Evolutionary conservation across 2,888 invertebrate genomes (phyloP).

Genomic region (Congeria kusceri): DNA sequence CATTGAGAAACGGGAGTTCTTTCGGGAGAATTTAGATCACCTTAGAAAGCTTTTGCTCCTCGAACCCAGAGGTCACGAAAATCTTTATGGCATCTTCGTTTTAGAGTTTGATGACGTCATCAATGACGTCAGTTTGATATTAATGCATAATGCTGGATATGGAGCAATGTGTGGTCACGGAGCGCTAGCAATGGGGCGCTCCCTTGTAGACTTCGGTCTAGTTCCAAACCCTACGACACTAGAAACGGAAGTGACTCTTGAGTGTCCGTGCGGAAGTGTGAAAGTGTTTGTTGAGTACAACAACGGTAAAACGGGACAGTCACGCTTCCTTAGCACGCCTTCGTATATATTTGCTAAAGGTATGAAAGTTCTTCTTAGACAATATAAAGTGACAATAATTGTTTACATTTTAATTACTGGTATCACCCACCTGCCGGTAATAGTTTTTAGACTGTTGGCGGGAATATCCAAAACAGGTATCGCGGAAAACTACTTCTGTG

Average conservation of each 20-base stretch:
- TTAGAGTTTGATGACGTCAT: slow-evolving; percentile 73
- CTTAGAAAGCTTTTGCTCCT: slow-evolving; percentile 81
- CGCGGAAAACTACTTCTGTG: too few relatives aligned
- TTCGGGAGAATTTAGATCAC: slow-evolving; percentile 74
- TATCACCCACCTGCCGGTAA: too few relatives aligned
- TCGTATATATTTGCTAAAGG: slow-evolving; percentile 14
- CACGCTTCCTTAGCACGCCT: slow-evolving; percentile 9
- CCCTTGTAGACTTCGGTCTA: slow-evolving; percentile 9
- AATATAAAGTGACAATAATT: too few relatives aligned
- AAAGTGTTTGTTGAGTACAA: background rate
- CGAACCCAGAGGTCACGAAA: slow-evolving; percentile 85
- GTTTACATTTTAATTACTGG: too few relatives aligned
- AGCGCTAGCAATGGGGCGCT: slow-evolving; percentile 8
- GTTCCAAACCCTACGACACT: slow-evolving; percentile 2
- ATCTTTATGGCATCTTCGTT: slow-evolving; percentile 84
- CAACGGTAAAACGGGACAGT: slow-evolving; percentile 6
- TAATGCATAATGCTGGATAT: slow-evolving; percentile 18
- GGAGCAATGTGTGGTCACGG: slow-evolving; percentile 23
- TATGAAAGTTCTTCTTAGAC: background rate
- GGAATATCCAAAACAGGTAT: too few relatives aligned
- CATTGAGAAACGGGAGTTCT: slow-evolving; percentile 80
- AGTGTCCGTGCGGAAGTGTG: slow-evolving; percentile 12
- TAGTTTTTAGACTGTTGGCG: too few relatives aligned
- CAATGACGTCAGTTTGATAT: background rate
- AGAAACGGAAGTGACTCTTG: slow-evolving; percentile 9